These are phyloP conservation scores for Porites cylindrica DNA, from an alignment of 92 coral and sea anemone species.

Conservation along the genomic window DNA sequence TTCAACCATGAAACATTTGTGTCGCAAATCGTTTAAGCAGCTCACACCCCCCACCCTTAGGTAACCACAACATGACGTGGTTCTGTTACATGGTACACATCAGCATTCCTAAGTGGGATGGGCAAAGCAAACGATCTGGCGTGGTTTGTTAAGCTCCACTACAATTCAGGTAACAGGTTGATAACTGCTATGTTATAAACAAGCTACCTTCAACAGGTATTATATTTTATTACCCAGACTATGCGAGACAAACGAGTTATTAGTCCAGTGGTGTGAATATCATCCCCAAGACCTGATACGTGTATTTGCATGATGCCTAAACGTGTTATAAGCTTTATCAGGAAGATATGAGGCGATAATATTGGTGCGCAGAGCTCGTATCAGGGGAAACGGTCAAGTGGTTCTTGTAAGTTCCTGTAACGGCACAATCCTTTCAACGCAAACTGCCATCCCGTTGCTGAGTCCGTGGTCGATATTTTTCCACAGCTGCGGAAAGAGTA, in stretches of 20 bases:
- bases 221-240: constrained; percentile 9
- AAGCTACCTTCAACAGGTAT: constrained; percentile 4
- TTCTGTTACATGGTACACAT: constrained; percentile 18
- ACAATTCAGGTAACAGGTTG: constrained; percentile 30
- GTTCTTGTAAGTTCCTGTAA: constrained; percentile 80
- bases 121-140: constrained; percentile 25
- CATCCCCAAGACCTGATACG: constrained; percentile 49
- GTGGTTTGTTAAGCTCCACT: neutral
- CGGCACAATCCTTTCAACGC: constrained; percentile 79
- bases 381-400: constrained; percentile 73
- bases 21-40: constrained; percentile 17
- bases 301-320: constrained; percentile 48
- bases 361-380: constrained; percentile 69
- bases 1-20: constrained; percentile 64
- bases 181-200: neutral
- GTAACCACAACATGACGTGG: constrained; percentile 25
- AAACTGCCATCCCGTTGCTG: constrained; percentile 90
- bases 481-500: constrained; percentile 91
- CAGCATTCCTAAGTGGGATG: constrained; percentile 68
- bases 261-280: constrained; percentile 50
- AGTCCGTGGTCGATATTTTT: constrained; percentile 70
- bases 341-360: constrained; percentile 49
- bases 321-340: constrained; percentile 58
- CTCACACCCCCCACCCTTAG: constrained; percentile 24
- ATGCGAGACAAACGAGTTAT: constrained; percentile 29